phyloP scores from a whole-genome alignment of 2,888 invertebrate genomes.

The Calliopum simillimum region DNA sequence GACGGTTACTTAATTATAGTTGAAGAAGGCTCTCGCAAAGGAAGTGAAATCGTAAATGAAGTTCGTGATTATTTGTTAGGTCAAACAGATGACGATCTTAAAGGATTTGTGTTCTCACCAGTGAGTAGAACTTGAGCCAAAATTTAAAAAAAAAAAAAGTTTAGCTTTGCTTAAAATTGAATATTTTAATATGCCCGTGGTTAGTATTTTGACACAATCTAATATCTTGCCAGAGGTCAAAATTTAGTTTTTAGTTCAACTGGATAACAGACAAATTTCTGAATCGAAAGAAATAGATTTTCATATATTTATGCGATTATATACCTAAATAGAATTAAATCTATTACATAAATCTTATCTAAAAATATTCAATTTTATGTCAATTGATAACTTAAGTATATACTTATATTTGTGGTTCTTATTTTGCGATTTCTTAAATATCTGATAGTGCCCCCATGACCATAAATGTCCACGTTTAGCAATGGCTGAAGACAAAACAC shows the following conservation, averaged over 20 bases:
- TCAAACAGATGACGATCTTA: slow-evolving; percentile 65
- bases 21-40: slow-evolving; percentile 86
- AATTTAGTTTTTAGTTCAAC: too few relatives aligned
- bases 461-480: slow-evolving; percentile 77
- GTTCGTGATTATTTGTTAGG: slow-evolving; percentile 82
- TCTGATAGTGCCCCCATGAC: slow-evolving; percentile 83
- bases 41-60: slow-evolving; percentile 85
- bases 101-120: slow-evolving; percentile 80
- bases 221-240: too few relatives aligned
- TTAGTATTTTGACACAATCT: background rate
- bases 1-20: slow-evolving; percentile 83
- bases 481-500: slow-evolving; percentile 71
- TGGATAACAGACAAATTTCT: too few relatives aligned
- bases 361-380: slow-evolving; percentile 2
- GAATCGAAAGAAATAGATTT: background rate
- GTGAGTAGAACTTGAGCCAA: slow-evolving; percentile 71
- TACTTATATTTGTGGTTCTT: too few relatives aligned
- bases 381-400: too few relatives aligned
- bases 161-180: background rate
- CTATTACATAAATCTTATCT: too few relatives aligned
- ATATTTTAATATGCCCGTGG: background rate
- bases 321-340: background rate
- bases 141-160: background rate
- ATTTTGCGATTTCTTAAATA: slow-evolving; percentile 4
- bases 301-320: background rate